Evolutionary conservation across 2,113 vertebrate species (phyloP).

Genomic region (Hemicordylus capensis): DNA sequence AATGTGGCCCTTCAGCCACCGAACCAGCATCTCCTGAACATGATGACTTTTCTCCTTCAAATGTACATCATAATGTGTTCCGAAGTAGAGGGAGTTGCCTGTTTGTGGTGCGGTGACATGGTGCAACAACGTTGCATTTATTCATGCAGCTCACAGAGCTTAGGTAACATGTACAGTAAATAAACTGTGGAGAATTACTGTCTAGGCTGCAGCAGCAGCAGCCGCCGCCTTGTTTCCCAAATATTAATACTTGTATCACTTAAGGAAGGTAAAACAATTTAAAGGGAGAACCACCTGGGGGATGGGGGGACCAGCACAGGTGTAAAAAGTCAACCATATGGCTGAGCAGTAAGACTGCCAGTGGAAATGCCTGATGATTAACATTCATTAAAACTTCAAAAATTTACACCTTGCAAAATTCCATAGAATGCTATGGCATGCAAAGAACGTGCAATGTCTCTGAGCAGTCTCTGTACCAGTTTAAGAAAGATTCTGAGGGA

Average conservation of each 20-base stretch:
- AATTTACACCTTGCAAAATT: constrained; percentile 78
- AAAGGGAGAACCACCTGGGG: constrained; percentile 55
- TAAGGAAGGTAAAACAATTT: constrained; percentile 73
- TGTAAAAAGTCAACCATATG: constrained; percentile 80
- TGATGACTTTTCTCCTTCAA: neutral
- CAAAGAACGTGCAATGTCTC: constrained; percentile 74
- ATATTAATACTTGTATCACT: constrained; percentile 73
- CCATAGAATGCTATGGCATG: constrained; percentile 71
- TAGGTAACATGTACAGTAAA: constrained; percentile 27
- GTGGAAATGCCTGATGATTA: constrained; percentile 79
- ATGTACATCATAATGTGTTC: neutral
- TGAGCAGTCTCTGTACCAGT: constrained; percentile 57
- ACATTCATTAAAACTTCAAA: constrained; percentile 81
- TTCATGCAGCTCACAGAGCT: constrained; percentile 18
- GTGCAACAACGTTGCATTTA: neutral
- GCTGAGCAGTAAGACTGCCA: constrained; percentile 66
- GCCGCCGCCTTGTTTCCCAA: constrained; percentile 77
- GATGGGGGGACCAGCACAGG: constrained; percentile 73
- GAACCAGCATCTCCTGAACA: neutral
- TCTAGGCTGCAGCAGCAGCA: constrained; percentile 52
- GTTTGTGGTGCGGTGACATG: neutral
- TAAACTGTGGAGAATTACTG: constrained; percentile 42
- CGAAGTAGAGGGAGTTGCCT: neutral
- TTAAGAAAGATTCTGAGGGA: constrained; percentile 14
- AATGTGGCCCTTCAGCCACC: too few species aligned